phyloP scores from a whole-genome alignment of 2,113 vertebrate genomes.

The Aegotheles bennettii region DNA sequence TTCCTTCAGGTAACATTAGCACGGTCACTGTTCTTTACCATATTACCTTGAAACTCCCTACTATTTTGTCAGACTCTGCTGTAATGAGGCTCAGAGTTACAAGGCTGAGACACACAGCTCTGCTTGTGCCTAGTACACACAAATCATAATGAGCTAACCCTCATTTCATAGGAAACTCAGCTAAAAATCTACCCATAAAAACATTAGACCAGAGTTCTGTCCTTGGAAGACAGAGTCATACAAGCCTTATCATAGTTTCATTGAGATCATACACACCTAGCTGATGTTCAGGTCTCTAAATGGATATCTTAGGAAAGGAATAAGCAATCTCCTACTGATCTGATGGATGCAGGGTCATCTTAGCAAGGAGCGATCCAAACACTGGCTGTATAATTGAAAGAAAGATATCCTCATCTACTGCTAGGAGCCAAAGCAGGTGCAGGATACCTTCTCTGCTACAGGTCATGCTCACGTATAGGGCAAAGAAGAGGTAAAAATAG shows the following conservation, averaged over 20 bases:
- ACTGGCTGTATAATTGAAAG: neutral
- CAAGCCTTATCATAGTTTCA: neutral
- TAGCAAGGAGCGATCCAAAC: neutral
- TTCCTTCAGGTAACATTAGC: neutral
- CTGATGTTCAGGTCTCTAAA: neutral
- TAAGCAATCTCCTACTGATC: neutral
- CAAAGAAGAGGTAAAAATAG: fast-evolving
- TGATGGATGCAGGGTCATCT: neutral
- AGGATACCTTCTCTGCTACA: neutral
- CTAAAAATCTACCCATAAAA: neutral
- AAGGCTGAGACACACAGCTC: neutral
- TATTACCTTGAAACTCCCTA: neutral
- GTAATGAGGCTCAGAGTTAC: neutral
- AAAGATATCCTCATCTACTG: neutral
- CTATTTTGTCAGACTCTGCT: neutral
- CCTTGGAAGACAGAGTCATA: neutral
- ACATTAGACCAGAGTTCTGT: neutral
- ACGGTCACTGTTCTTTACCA: neutral
- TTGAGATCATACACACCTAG: neutral
- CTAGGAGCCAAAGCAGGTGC: neutral
- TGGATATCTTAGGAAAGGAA: neutral
- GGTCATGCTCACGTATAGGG: neutral
- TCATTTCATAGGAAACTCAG: neutral
- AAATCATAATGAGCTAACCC: neutral
- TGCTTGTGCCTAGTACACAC: neutral